Base-by-base conservation (phyloP, 2,113 vertebrate genomes). In the Seriola dumerili region DNA sequence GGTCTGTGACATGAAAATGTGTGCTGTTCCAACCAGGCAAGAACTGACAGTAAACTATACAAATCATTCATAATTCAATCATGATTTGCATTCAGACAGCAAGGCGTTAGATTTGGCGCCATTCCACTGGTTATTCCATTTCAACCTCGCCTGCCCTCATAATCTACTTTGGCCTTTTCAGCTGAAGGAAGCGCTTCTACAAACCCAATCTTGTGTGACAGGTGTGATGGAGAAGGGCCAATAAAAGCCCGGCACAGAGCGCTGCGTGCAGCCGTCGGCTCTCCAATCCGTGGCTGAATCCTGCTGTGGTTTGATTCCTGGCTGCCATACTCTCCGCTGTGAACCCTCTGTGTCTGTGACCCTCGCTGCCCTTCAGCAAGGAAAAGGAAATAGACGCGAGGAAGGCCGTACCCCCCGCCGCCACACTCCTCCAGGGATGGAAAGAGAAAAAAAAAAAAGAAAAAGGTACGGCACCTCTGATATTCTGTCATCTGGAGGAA, bases 191-290 rank as follows among this genome's bases (percentile, higher is more conserved):
- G 92, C 72, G 83, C 80, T 87, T 81, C 88, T 78, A 84, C 93
- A 92, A 94, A 94, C 93, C 93, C 93, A 93, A 94, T 94, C 91
- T 91, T 74, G 87, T 89, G 85, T 94, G 93, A 92, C 93, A 94
- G 93, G 90, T 91, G 90, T 94, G 93, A 94, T 94, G 93, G 93
- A 94, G 89, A 91, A 87, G 80, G 85, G 93, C 93, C 93, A 94
- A 93, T 94, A 93, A 94, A 91, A 90, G 88, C 84, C 88, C n/a
- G 29, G 84, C 81, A 17, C 77, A 12, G 78, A 0, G 77, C 92
- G 8, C 92, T 0, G 81, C 82, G 36, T 87, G 91, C 74, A 25
- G 84, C 87, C 84, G 40, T 59, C 48, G 81, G 90, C 87, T 89
- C 87, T 88, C 88, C 90, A 87, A 88, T 88, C 85, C 36, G 36